phyloP scores from a whole-genome alignment of 1,140 invertebrate species.

The Platorchestia sp. region DNA sequence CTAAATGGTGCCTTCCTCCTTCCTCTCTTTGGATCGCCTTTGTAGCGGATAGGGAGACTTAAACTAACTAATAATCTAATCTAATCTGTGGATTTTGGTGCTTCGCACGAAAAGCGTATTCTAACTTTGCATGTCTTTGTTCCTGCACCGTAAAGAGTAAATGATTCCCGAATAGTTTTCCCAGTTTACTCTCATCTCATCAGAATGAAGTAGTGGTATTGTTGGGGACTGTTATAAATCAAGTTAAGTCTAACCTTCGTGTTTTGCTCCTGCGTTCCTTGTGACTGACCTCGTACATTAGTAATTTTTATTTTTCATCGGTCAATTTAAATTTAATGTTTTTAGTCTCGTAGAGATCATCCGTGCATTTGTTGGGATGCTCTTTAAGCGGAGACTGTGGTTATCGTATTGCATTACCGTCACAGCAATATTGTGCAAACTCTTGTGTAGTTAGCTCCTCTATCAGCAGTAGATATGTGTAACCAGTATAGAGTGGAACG shows the following conservation, averaged over 20 bases:
- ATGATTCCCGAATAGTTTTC: too few species aligned
- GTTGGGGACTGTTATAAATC: too few species aligned
- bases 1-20: too few species aligned
- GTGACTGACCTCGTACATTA: background rate
- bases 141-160: background rate
- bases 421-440: background rate
- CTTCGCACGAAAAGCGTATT: background rate
- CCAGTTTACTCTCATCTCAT: too few species aligned
- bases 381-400: background rate
- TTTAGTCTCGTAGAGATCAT: background rate
- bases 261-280: background rate
- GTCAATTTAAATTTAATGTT: background rate
- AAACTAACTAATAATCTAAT: too few species aligned
- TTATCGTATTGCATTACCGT: background rate
- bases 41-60: too few species aligned
- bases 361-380: background rate
- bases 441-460: background rate
- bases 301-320: background rate
- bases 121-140: background rate
- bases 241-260: too few species aligned
- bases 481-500: background rate
- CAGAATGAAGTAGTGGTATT: too few species aligned
- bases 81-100: background rate
- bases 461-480: background rate
- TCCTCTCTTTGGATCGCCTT: too few species aligned